Evolutionary conservation across 1,140 invertebrate genomes (phyloP), one percentile per base, ranked within the genome.

Genomic region (Neodiprion pinetum): DNA sequence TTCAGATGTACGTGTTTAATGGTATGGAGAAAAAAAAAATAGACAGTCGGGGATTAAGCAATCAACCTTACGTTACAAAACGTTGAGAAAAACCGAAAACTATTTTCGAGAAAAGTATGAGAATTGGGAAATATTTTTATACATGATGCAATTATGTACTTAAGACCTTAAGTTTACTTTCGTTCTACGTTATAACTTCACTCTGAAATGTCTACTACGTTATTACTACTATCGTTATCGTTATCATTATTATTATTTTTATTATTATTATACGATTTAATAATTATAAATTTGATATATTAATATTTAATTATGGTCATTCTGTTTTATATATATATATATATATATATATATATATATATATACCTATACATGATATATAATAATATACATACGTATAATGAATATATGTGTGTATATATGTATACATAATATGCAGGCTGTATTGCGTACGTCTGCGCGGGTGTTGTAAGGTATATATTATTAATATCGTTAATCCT

Each of bases 221-320:
- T 61, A 14, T 61, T 53, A 53, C n/a, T 53, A 53, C n/a, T 53
- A 53, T 53, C n/a, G 1, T 53, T 53, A 53, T 53, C n/a, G 1
- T 53, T 53, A 53, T 53, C n/a, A n/a, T 53, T 53, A 53, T 53
- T 53, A 1, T 53, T 1, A 53, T 53, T 10, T 2, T 61, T n/a
- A 28, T 28, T 40, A 40, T 40, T 40, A 61, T 61, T 9, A 61
- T 61, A 7, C 11, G 53, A 17, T 61, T 14, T 61, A 61, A 17
- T 61, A 61, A 14, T 14, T 61, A 61, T 61, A 17, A 61, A 14
- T 14, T 61, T 61, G 11, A 61, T 61, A 61, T 61, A 61, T 14
- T 61, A 14, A 61, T 40, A 9, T 61, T 61, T 61, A 61, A 61
- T 61, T 61, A 61, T 61, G 53, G 53, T 61, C 53, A 61, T 61